Evolutionary conservation across 2,797 vertebrate genomes (phyloP).

Genomic region (Eleutherodactylus coqui): DNA sequence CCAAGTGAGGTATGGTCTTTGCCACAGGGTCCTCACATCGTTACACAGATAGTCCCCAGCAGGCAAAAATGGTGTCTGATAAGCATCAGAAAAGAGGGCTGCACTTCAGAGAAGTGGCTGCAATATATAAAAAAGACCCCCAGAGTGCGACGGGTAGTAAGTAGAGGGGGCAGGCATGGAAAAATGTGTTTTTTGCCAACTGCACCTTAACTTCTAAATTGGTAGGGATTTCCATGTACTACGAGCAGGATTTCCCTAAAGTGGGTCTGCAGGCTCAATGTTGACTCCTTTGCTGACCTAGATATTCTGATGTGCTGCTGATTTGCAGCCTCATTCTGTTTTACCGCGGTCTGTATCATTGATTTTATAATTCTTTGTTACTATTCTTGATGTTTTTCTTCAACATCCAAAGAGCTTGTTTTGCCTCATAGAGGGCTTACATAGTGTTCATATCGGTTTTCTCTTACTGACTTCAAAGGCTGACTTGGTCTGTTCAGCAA

Average conservation of each 20-base stretch:
- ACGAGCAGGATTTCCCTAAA: background rate
- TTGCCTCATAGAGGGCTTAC: background rate
- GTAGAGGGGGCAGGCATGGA: no score
- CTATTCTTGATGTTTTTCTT: background rate
- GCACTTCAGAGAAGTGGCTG: no score
- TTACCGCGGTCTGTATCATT: background rate
- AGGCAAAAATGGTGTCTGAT: no score
- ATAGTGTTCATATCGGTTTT: background rate
- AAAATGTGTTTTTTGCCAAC: no score
- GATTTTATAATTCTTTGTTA: background rate
- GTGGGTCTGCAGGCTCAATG: background rate
- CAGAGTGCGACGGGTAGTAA: no score
- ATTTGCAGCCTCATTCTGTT: background rate
- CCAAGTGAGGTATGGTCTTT: no score
- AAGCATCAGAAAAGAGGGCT: no score
- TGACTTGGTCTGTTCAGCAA: background rate
- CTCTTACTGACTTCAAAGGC: background rate
- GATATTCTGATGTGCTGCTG: background rate
- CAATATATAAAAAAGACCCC: no score
- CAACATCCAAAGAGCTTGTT: background rate
- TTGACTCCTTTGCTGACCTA: background rate
- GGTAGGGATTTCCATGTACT: background rate
- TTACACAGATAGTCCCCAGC: no score
- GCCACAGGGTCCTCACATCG: no score
- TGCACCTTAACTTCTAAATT: no score